Base-by-base conservation (phyloP, 2,113 vertebrate species). In the zebrafish (Danio rerio) region DNA sequence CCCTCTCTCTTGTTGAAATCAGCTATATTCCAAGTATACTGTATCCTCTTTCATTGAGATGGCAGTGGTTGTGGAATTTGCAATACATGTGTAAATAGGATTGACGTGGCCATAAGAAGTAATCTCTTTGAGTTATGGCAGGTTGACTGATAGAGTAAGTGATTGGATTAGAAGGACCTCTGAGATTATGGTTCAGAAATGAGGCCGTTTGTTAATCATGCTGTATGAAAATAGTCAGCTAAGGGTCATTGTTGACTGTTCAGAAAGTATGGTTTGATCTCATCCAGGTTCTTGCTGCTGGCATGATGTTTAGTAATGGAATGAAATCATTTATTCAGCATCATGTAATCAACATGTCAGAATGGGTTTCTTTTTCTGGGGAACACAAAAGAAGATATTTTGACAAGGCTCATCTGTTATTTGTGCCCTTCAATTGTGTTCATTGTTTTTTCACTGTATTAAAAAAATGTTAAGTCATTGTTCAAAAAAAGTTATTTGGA, bases 41-140 rank as follows among this genome's bases (percentile, higher is more conserved):
- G n/a, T n/a, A 10, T 21, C 3, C 13, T 15, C 72, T 42, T 10
- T 66, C 74, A 45, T 13, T 70, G 65, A 40, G 18, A 31, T 52
- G 12, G 21, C 9, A 31, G 47, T 71, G 52, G 43, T 53, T 12
- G 55, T 49, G 43, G 58, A 56, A 61, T 62, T 50, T 61, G 20
- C 45, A 62, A n/a, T 12, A 12, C 9, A 49, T 70, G 65, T 47
- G n/a, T 63, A 63, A 16, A 47, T 55, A 11, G 16, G 9, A 18
- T 18, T 69, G 47, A 31, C 42, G 21, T 6, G 18, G 42, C 45
- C 42, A 61, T 61, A 59, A 5, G 12, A 59, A 76, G 6, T 21
- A 49, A 76, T 59, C 7, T 75, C 42, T 75, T 45, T 8, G 72
- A 75, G 6, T 43, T 45, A 75, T 76, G 55, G 42, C 47, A 53